These are phyloP conservation scores for Syrrhaptes paradoxus DNA, from an alignment of 2,113 vertebrate genomes.

Conservation along the genomic window DNA sequence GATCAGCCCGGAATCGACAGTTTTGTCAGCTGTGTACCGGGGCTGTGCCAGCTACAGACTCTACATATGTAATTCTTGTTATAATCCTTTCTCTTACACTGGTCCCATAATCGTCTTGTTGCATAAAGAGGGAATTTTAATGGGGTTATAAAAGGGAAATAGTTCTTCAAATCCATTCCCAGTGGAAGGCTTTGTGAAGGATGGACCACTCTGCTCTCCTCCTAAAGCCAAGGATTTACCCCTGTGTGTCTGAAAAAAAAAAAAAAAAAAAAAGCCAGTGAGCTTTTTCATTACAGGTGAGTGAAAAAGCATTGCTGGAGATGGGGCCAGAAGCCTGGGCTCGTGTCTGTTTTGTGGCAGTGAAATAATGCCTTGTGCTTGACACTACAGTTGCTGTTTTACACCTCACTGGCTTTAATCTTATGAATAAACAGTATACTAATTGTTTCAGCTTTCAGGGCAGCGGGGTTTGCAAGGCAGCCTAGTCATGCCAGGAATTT, in stretches of 20 bases:
- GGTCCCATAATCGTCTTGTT: not conserved
- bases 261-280: no score
- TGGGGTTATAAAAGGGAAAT: not conserved
- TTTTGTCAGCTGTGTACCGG: not conserved
- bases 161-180: not conserved
- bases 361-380: not conserved
- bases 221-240: not conserved
- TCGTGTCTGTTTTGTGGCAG: not conserved
- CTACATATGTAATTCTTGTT: not conserved
- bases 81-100: not conserved
- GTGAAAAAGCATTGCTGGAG: not conserved
- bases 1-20: not conserved
- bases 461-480: conserved; percentile 19
- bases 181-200: not conserved
- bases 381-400: conserved; percentile 12
- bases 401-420: conserved; percentile 43
- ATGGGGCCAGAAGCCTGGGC: not conserved
- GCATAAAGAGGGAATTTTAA: not conserved
- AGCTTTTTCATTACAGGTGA: not conserved
- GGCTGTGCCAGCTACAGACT: not conserved
- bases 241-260: no score
- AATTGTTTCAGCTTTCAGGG: conserved; percentile 53
- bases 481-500: conserved; percentile 57
- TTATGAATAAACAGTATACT: conserved; percentile 53
- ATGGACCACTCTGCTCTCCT: accelerated